A percentile compares a stretch with the other conserved stretches of the same genome.
phyloP scores from a whole-genome alignment of 2,797 vertebrate genomes.

The Nannoperca obscura region DNA sequence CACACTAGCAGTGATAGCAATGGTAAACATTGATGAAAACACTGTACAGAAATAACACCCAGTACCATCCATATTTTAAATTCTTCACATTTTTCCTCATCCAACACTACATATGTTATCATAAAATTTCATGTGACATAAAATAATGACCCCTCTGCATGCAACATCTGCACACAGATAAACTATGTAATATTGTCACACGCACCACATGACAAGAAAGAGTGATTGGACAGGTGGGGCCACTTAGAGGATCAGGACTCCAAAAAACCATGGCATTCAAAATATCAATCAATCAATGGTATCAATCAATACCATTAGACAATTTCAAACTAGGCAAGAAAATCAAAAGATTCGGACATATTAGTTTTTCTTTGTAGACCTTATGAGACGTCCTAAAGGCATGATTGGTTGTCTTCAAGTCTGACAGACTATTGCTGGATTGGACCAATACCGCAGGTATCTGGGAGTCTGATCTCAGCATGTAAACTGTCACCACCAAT shows the following conservation, averaged over 20 bases:
- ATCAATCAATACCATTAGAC: background rate
- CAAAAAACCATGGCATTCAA: background rate
- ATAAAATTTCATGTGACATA: no score
- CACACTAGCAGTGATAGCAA: background rate
- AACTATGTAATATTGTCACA: background rate
- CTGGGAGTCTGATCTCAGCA: background rate
- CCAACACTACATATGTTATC: no score
- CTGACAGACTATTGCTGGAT: background rate
- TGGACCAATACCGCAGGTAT: background rate
- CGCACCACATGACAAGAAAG: background rate
- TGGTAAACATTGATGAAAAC: background rate
- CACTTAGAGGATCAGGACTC: background rate
- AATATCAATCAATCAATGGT: no score
- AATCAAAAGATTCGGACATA: background rate
- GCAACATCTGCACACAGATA: background rate
- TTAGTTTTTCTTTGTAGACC: background rate
- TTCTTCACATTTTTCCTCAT: background rate
- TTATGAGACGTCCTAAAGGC: background rate
- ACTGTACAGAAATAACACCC: no score
- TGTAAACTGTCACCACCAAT: background rate
- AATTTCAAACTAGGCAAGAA: background rate
- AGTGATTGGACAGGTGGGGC: no score
- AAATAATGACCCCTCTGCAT: background rate
- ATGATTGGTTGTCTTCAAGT: background rate
- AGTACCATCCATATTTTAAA: background rate